Percentiles rank a stretch among this genome's conserved stretches.
Conservation (phyloP, 2,888 invertebrate species). For the Acanthosepion lycidas region DNA sequence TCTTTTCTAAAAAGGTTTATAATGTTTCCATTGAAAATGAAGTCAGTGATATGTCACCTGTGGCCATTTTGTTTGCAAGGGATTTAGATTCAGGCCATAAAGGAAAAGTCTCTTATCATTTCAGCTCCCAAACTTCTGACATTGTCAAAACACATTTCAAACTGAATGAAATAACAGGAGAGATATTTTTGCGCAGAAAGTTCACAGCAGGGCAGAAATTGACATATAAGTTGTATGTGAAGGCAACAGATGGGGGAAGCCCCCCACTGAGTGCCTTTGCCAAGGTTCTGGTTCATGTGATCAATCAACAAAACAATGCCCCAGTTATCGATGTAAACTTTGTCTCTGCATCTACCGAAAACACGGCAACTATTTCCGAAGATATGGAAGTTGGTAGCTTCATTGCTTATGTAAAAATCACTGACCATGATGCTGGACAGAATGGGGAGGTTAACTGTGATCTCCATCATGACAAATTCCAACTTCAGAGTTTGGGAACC, state of each 20-base stretch:
- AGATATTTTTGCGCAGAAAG: conserved; percentile 84
- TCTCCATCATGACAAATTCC: conserved; percentile 60
- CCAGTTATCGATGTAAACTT: conserved; percentile 88
- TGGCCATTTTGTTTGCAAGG: conserved; percentile 81
- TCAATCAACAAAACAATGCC: conserved; percentile 90
- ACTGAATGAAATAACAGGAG: conserved; percentile 90
- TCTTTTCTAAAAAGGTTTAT: conserved; percentile 59
- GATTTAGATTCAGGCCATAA: conserved; percentile 90
- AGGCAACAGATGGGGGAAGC: conserved; percentile 61
- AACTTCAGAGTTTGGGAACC: conserved; percentile 57
- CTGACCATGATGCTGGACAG: conserved; percentile 62
- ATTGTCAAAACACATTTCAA: conserved; percentile 60
- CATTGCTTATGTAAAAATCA: conserved; percentile 92
- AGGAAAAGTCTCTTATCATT: conserved; percentile 77
- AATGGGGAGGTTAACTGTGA: conserved; percentile 66
- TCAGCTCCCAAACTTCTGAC: conserved; percentile 59
- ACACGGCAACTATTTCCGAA: conserved; percentile 61
- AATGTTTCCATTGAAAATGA: conserved; percentile 62
- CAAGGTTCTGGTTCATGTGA: conserved; percentile 73
- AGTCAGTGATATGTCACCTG: conserved; percentile 56
- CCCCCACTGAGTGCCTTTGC: conserved; percentile 76
- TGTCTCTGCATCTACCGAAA: conserved; percentile 77
- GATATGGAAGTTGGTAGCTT: conserved; percentile 90
- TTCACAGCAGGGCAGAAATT: conserved; percentile 88
- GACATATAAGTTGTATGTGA: conserved; percentile 83